phyloP scores from a whole-genome alignment of 2,888 invertebrate genomes.

The Autographa pulchrina region DNA sequence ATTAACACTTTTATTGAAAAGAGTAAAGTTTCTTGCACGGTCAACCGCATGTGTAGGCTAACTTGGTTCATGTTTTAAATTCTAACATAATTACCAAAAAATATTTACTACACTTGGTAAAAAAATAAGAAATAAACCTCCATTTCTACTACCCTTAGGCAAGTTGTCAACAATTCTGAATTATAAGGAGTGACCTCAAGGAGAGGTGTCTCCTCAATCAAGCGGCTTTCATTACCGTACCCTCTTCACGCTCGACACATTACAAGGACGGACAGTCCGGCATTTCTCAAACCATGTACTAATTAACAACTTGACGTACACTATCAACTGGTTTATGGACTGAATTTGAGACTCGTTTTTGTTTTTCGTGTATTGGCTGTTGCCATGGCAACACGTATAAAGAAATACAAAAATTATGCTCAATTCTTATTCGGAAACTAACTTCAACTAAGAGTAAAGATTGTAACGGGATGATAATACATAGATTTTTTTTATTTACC shows the following conservation, averaged over 20 bases:
- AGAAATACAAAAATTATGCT: too few species aligned
- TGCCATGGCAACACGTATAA: neutral
- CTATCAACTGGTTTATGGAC: constrained; percentile 48
- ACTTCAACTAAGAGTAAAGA: too few species aligned
- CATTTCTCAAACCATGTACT: constrained; percentile 78
- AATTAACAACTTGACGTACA: constrained; percentile 73
- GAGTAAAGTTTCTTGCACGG: too few species aligned
- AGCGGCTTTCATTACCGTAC: constrained; percentile 75
- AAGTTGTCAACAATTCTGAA: constrained; percentile 44
- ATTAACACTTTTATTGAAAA: too few species aligned
- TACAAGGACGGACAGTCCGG: constrained; percentile 69
- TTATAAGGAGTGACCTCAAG: constrained; percentile 61
- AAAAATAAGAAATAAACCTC: constrained; percentile 2
- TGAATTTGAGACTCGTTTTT: constrained; percentile 27
- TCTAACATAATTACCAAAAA: neutral
- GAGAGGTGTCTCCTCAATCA: constrained; percentile 71
- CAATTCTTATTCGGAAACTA: too few species aligned
- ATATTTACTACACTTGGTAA: neutral
- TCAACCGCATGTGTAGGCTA: too few species aligned
- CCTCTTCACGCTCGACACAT: constrained; percentile 74
- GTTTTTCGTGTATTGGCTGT: neutral
- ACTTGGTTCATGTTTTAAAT: neutral
- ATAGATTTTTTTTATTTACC: too few species aligned
- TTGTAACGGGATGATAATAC: too few species aligned
- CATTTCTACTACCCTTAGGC: constrained; percentile 21